phyloP scores from a whole-genome alignment of 1,140 invertebrate genomes.

The Piezodorus guildinii region DNA sequence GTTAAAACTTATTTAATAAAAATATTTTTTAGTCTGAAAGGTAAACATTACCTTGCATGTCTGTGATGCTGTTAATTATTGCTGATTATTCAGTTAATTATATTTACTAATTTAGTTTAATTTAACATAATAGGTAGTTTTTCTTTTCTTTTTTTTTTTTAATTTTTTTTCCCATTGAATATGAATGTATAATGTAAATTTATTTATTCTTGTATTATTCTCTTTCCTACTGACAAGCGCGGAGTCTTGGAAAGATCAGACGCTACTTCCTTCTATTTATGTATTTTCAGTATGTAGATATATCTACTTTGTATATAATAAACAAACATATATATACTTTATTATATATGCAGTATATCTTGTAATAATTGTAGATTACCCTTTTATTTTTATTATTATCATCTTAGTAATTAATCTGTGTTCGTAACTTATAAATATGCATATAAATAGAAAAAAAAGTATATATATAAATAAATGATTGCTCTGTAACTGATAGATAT shows the following conservation, averaged over 20 bases:
- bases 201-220: constrained; percentile 1
- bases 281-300: constrained; percentile 1
- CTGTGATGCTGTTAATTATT: constrained; percentile 13
- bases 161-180: not conserved
- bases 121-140: not conserved
- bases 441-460: not conserved
- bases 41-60: not conserved
- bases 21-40: not conserved
- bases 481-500: constrained; percentile 1
- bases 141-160: not conserved
- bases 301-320: not conserved
- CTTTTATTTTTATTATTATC: constrained; percentile 12
- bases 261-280: constrained; percentile 7
- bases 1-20: not conserved
- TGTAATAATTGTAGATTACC: constrained; percentile 12
- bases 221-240: constrained; percentile 1
- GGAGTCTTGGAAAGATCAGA: not conserved
- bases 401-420: constrained; percentile 8
- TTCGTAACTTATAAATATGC: not conserved
- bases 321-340: not conserved
- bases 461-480: not conserved
- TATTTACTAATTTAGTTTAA: not conserved
- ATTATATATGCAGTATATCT: not conserved
- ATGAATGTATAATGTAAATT: not conserved
- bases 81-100: not conserved